phyloP scores from a whole-genome alignment of 2,797 vertebrate species.

The Arremon aurantiirostris region DNA sequence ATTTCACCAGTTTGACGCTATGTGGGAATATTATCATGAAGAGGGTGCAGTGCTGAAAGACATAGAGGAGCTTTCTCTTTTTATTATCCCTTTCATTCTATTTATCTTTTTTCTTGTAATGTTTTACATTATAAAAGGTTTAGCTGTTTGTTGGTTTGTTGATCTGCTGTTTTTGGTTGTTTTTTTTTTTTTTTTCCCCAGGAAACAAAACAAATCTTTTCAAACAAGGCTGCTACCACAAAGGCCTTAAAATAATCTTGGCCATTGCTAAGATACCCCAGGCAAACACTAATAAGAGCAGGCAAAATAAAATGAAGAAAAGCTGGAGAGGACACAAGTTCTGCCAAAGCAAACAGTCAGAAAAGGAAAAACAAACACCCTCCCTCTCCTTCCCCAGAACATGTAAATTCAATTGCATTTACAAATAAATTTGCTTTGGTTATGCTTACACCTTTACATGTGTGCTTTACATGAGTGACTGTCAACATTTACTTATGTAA shows the following conservation, averaged over 20 bases:
- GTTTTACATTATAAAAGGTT: constrained; percentile 12
- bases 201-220: not conserved
- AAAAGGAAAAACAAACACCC: constrained; percentile 40
- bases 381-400: not conserved
- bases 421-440: constrained; percentile 52
- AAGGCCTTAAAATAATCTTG: not conserved
- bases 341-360: constrained; percentile 40
- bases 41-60: not conserved
- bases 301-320: constrained; percentile 18
- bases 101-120: not conserved
- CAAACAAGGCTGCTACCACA: not conserved
- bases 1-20: not conserved
- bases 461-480: constrained; percentile 36
- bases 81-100: not conserved
- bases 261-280: not conserved
- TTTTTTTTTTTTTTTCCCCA: not conserved
- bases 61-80: not conserved
- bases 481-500: constrained; percentile 65
- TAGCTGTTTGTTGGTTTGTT: not conserved
- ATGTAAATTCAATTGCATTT: constrained; percentile 47
- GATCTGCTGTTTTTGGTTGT: too few species aligned
- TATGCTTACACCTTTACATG: constrained; percentile 51
- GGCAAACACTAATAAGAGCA: not conserved
- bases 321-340: not conserved
- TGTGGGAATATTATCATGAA: not conserved